A percentile compares a stretch with the other conserved stretches of the same genome.
Evolutionary conservation across 2,113 vertebrate species (phyloP).

Genomic region (Herpetotheres cachinnans): DNA sequence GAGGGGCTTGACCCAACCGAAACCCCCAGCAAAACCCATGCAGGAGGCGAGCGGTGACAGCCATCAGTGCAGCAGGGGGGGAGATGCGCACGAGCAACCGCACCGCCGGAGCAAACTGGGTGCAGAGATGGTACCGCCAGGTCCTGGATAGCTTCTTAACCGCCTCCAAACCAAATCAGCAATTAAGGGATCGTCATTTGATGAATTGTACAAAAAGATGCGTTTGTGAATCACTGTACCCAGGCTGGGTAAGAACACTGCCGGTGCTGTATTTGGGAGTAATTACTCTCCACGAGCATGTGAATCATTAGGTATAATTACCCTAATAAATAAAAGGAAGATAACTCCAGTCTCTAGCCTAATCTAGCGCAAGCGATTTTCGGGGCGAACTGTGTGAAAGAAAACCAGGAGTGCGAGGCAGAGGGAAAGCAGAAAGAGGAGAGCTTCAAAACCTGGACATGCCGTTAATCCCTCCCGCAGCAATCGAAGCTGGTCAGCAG

Average conservation of each 20-base stretch:
- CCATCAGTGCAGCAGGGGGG: rapidly evolving
- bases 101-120: rapidly evolving
- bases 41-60: rapidly evolving
- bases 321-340: slow-evolving; percentile 59
- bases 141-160: rapidly evolving
- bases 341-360: slow-evolving; percentile 15
- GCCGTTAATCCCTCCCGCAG: neutral
- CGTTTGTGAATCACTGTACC: neutral
- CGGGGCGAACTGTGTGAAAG: neutral
- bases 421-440: neutral
- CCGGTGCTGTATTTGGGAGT: slow-evolving; percentile 23
- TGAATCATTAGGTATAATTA: slow-evolving; percentile 65
- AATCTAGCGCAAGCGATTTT: neutral
- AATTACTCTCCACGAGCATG: slow-evolving; percentile 46
- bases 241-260: slow-evolving; percentile 5
- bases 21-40: neutral
- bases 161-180: neutral
- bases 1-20: rapidly evolving
- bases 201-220: neutral
- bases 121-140: rapidly evolving
- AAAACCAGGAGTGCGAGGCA: neutral
- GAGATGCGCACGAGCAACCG: rapidly evolving
- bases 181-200: neutral
- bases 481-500: rapidly evolving
- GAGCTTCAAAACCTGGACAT: neutral